Evolutionary conservation across 1,140 invertebrate species (phyloP), one percentile per base, ranked within the genome.

Genomic region (Ectropis grisescens): DNA sequence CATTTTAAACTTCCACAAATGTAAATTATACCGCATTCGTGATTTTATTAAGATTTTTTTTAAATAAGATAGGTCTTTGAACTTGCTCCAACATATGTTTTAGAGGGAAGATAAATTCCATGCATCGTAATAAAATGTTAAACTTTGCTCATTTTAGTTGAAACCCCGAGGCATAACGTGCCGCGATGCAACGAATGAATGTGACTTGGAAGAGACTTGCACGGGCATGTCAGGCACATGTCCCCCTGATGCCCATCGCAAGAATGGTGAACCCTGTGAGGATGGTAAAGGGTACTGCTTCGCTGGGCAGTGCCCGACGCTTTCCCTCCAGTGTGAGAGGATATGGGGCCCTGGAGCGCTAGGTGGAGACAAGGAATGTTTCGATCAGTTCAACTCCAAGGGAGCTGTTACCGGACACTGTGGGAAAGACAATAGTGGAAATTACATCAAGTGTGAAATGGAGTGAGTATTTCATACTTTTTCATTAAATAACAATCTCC

Each of bases 351-450:
- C 90, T 51, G 91, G 90, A 3, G 89, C 90, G 1, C 78, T 85
- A 31, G 88, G 89, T 0, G 92, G 91, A 1, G 93, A 96, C 62
- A 85, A 87, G 26, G 87, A 95, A 47, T 98, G 96, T 81, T 98
- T 92, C 76, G 91, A 95, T 41, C 89, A 95, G 62, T 98, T 97
- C 78, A 98, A 98, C 75, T 91, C 93, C 0, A 94, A 96, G 59
- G 96, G 96, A 7, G 93, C 93, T 2, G 91, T 93, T 31, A 96
- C 92, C 52, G 96, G 96, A 0, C 95, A 98, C 72, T 98, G 96
- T 80, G 96, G 96, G 1, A 89, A 88, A 27, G 91, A 96, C 16
- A 43, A 34, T 29, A 54, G 85, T 44, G 93, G 93, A 13, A 89
- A 91, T 61, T 94, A 88, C 70, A 85, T 94, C 48, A 96, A 93